Conservation (phyloP, 2,113 vertebrate species). For the Triplophysa siluroides region DNA sequence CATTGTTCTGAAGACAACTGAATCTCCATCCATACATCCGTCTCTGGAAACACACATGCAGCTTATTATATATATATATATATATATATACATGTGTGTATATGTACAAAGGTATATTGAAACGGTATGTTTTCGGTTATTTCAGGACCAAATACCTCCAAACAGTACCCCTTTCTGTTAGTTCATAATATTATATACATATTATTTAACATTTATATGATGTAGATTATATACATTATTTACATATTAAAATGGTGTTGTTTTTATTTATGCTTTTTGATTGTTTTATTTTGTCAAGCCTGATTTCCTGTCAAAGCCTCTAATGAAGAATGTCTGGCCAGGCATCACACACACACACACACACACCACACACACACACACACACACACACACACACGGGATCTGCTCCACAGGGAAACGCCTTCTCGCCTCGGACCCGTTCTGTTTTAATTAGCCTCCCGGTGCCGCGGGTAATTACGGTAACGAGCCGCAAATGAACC, state of each 20-base stretch:
- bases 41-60: not conserved
- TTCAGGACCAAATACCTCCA: too few relatives aligned
- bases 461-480: conserved; percentile 57
- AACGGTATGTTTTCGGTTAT: too few relatives aligned
- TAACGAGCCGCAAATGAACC: conserved; percentile 56
- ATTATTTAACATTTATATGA: too few relatives aligned
- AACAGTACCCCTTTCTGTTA: too few relatives aligned
- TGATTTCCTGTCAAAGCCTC: conserved; percentile 2
- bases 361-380: conserved; percentile 17
- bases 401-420: conserved; percentile 37
- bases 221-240: too few relatives aligned
- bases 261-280: not conserved
- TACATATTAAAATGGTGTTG: not conserved
- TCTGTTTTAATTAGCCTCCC: conserved; percentile 55
- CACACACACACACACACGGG: not conserved
- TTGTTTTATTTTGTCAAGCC: not conserved
- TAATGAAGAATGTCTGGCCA: not conserved
- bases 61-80: too few relatives aligned
- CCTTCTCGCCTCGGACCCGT: conserved; percentile 48
- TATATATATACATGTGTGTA: too few relatives aligned
- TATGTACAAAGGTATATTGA: too few relatives aligned
- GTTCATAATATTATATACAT: too few relatives aligned
- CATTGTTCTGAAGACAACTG: conserved; percentile 15
- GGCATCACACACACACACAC: conserved; percentile 2
- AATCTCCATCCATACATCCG: not conserved